A percentile compares a stretch with the other conserved stretches of the same genome.
These are phyloP conservation scores for Botia almorhae DNA, from an alignment of 2,797 vertebrate species.

Conservation along the genomic window DNA sequence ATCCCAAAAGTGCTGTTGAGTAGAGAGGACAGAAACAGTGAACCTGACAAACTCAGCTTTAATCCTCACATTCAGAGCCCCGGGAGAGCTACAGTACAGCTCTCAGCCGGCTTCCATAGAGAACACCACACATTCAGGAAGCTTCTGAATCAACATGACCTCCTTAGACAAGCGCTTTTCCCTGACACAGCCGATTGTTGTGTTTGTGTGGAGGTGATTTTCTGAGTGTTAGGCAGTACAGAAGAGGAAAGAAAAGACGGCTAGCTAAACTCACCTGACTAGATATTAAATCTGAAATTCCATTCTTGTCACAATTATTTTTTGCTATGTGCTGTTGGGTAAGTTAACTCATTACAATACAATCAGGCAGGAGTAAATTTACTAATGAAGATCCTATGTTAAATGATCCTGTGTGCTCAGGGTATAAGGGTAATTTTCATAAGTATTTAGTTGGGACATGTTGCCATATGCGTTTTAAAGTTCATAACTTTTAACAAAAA, in stretches of 20 bases:
- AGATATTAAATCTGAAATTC: background rate
- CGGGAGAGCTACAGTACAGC: conserved; percentile 47
- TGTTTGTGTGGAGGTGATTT: conserved; percentile 8
- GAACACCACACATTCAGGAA: conserved; percentile 30
- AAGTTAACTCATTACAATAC: too few species aligned
- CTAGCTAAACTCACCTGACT: background rate
- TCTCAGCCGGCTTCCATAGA: conserved; percentile 31
- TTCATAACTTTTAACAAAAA: too few species aligned
- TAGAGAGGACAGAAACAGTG: conserved; percentile 63
- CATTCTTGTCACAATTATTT: background rate
- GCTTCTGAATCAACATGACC: conserved; percentile 52
- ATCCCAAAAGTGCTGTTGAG: conserved; percentile 64
- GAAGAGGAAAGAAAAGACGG: too few species aligned
- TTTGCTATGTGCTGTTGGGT: background rate
- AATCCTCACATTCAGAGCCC: conserved; percentile 58
- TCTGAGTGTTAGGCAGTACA: background rate
- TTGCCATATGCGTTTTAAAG: too few species aligned
- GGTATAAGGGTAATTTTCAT: too few species aligned
- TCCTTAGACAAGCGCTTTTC: conserved; percentile 46
- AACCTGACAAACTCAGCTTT: conserved; percentile 66
- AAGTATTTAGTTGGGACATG: too few species aligned
- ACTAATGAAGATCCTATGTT: too few species aligned
- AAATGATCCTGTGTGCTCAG: too few species aligned
- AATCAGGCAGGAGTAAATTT: too few species aligned
- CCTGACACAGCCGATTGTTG: conserved; percentile 35